Evolutionary conservation across 2,113 vertebrate species (phyloP).

Genomic region (Cacatua alba): DNA sequence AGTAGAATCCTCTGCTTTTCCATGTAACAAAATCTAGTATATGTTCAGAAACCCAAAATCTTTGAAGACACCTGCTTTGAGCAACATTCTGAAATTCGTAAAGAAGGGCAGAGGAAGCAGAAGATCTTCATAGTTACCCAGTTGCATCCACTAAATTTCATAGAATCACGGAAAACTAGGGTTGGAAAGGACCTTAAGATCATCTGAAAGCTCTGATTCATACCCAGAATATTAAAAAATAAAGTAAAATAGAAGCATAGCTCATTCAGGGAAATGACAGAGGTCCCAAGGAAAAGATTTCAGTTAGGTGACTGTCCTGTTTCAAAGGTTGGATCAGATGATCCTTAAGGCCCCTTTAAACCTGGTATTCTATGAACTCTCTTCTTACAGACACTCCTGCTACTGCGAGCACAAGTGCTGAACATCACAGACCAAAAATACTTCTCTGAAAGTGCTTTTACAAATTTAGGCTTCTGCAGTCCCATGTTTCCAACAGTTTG

Average conservation of each 20-base stretch:
- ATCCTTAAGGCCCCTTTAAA: not conserved
- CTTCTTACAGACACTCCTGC: rapidly evolving
- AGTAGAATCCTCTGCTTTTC: not conserved
- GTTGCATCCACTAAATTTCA: not conserved
- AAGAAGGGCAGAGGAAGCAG: not conserved
- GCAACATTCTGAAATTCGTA: not conserved
- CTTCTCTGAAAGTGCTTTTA: not conserved
- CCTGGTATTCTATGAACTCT: not conserved
- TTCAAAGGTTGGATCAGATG: not conserved
- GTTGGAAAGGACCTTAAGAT: not conserved
- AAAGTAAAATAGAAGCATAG: not conserved
- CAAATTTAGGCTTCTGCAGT: not conserved
- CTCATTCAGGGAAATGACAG: not conserved
- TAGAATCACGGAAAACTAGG: not conserved
- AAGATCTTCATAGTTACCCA: not conserved
- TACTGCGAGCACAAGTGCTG: not conserved
- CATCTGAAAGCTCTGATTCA: not conserved
- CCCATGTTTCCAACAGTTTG: not conserved
- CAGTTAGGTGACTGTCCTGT: not conserved
- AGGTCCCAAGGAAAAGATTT: not conserved
- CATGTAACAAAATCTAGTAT: not conserved
- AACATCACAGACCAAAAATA: no score
- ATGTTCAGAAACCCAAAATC: not conserved
- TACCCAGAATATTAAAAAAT: not conserved
- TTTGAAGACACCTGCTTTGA: not conserved